Conservation (phyloP, 1,140 invertebrate genomes). For the Aricia agestis region DNA sequence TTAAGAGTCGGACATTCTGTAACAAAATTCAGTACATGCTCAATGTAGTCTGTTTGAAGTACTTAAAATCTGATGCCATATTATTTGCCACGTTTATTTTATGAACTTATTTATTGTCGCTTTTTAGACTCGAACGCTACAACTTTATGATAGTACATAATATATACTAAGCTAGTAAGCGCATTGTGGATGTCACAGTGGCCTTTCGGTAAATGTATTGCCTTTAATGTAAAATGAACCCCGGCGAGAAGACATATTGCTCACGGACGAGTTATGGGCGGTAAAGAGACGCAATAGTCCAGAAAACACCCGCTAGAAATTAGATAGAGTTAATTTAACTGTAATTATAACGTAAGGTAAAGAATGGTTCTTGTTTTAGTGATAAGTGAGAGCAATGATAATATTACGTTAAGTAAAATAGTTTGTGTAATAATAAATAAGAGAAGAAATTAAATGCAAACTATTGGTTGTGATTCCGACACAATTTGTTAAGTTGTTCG, state of each 20-base stretch:
- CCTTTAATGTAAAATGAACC: slow-evolving; percentile 63
- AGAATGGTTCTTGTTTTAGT: slow-evolving; percentile 74
- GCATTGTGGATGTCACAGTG: slow-evolving; percentile 68
- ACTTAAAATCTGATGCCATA: slow-evolving; percentile 76
- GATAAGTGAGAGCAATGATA: slow-evolving; percentile 74
- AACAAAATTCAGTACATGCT: slow-evolving; percentile 34
- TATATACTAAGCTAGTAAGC: slow-evolving; percentile 66
- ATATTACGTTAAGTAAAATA: slow-evolving; percentile 53
- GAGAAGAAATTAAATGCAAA: slow-evolving; percentile 75
- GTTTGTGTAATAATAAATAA: slow-evolving; percentile 73
- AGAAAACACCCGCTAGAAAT: slow-evolving; percentile 70
- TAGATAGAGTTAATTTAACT: slow-evolving; percentile 74
- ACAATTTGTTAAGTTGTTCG: slow-evolving; percentile 75
- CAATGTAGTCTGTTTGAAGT: slow-evolving; percentile 58
- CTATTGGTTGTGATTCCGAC: slow-evolving; percentile 76
- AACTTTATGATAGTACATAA: slow-evolving; percentile 38
- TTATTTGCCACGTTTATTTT: slow-evolving; percentile 73
- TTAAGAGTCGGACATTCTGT: slow-evolving; percentile 30
- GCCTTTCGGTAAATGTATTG: slow-evolving; percentile 54
- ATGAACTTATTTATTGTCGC: slow-evolving; percentile 68
- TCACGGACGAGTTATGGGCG: slow-evolving; percentile 34
- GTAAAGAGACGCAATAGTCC: slow-evolving; percentile 51
- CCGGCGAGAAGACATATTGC: slow-evolving; percentile 33
- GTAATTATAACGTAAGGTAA: slow-evolving; percentile 73
- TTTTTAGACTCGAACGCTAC: slow-evolving; percentile 41